These are phyloP conservation scores for Chamaea fasciata DNA, from an alignment of 2,113 vertebrate genomes.

Conservation along the genomic window DNA sequence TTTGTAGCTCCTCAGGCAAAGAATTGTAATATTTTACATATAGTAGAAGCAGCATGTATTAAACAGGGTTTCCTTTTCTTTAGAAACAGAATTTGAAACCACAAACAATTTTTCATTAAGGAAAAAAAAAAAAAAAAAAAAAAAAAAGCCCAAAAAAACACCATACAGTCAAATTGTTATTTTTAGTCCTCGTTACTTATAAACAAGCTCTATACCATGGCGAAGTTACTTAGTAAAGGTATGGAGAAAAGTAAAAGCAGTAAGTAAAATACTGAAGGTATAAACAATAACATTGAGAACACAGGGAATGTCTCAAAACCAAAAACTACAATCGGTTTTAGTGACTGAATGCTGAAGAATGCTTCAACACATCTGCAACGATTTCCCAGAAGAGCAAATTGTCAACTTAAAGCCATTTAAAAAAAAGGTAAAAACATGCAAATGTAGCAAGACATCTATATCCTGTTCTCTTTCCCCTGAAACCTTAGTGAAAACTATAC, in stretches of 20 bases:
- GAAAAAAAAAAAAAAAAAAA: not conserved
- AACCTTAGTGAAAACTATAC: not conserved
- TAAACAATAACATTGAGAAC: not conserved
- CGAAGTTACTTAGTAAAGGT: not conserved
- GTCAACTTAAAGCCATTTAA: not conserved
- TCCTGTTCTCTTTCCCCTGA: not conserved
- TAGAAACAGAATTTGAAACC: not conserved
- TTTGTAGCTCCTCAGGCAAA: not conserved
- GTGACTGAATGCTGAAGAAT: not conserved
- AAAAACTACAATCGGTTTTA: not conserved
- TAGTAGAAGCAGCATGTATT: not conserved
- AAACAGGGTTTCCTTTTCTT: not conserved
- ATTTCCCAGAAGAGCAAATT: not conserved
- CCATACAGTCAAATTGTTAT: not conserved
- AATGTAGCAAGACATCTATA: not conserved
- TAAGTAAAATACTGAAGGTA: not conserved
- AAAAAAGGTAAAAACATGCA: not conserved
- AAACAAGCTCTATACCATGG: not conserved
- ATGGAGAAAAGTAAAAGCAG: not conserved
- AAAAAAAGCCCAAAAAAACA: no score
- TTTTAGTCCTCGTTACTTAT: not conserved
- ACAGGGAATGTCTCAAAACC: not conserved
- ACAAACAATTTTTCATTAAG: not conserved
- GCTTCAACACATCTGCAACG: not conserved
- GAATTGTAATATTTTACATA: not conserved